These are phyloP conservation scores for Calyptomena viridis DNA, from an alignment of 2,113 vertebrate species.

Conservation along the genomic window DNA sequence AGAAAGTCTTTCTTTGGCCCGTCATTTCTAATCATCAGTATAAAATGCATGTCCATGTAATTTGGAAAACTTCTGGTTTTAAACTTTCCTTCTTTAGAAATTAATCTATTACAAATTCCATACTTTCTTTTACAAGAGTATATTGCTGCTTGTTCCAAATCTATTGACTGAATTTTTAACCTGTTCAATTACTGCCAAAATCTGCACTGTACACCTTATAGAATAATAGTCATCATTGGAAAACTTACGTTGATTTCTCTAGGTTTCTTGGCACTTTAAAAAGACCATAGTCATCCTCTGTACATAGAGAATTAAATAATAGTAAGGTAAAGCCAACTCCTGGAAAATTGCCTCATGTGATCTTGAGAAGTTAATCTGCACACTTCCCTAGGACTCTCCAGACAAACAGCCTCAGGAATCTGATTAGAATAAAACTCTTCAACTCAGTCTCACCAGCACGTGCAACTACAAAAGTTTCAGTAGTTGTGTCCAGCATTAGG, in stretches of 20 bases:
- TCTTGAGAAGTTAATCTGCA: not conserved
- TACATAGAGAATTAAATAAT: not conserved
- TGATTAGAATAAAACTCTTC: not conserved
- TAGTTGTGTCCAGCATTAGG: rapidly evolving
- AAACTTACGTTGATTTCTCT: not conserved
- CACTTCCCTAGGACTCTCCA: not conserved
- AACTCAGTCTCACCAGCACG: not conserved
- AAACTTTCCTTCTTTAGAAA: not conserved
- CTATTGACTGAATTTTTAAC: not conserved
- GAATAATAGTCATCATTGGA: not conserved
- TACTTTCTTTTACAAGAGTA: not conserved
- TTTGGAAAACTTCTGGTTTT: not conserved
- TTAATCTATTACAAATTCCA: not conserved
- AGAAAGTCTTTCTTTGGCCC: not conserved
- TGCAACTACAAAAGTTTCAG: not conserved
- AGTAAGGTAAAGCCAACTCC: not conserved
- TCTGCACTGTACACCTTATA: not conserved
- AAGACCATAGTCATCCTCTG: not conserved
- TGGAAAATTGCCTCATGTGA: not conserved
- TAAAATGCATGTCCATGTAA: not conserved
- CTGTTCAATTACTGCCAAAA: not conserved
- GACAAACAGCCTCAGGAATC: not conserved
- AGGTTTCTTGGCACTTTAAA: not conserved
- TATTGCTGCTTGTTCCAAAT: not conserved
- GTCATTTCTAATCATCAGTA: not conserved